Conservation (phyloP, 2,888 invertebrate genomes). For the Andrena haemorrhoa region DNA sequence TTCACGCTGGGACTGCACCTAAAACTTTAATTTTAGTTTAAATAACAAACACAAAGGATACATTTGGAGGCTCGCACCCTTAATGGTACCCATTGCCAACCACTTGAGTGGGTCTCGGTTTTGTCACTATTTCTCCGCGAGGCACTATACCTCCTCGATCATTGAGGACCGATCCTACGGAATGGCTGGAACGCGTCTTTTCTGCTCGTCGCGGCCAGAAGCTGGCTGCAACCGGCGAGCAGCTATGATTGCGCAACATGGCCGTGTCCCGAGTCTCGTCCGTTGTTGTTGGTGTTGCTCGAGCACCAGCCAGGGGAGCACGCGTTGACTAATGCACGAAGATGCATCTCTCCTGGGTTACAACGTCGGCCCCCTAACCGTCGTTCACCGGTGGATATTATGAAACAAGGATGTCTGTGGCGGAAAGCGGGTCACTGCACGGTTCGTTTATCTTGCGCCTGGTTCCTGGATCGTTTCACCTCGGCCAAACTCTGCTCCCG, state of each 20-base stretch:
- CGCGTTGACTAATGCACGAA: slow-evolving; percentile 62
- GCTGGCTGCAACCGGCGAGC: slow-evolving; percentile 1
- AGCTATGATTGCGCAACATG: slow-evolving; percentile 47
- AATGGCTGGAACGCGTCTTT: slow-evolving; percentile 60
- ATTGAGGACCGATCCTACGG: slow-evolving; percentile 58
- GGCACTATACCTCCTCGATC: slow-evolving; percentile 35
- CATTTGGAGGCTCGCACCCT: no score
- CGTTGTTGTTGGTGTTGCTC: slow-evolving; percentile 34
- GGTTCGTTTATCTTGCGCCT: slow-evolving; percentile 75
- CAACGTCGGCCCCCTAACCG: slow-evolving; percentile 50
- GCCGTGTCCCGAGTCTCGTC: slow-evolving; percentile 16
- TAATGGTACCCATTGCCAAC: no score
- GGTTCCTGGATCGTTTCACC: slow-evolving; percentile 75
- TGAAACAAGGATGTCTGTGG: slow-evolving; percentile 79
- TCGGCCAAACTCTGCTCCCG: slow-evolving; percentile 25
- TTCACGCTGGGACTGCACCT: no score
- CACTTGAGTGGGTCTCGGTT: no score
- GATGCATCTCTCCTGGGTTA: slow-evolving; percentile 53
- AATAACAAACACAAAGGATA: no score
- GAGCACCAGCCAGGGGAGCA: slow-evolving; percentile 34
- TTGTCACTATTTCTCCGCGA: no score
- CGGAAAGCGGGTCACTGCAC: slow-evolving; percentile 80
- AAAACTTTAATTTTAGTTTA: no score
- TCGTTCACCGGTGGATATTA: slow-evolving; percentile 66
- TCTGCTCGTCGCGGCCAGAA: not conserved